These are phyloP conservation scores for Geopemphigus sp. DNA, from an alignment of 1,140 invertebrate genomes.

Conservation along the genomic window DNA sequence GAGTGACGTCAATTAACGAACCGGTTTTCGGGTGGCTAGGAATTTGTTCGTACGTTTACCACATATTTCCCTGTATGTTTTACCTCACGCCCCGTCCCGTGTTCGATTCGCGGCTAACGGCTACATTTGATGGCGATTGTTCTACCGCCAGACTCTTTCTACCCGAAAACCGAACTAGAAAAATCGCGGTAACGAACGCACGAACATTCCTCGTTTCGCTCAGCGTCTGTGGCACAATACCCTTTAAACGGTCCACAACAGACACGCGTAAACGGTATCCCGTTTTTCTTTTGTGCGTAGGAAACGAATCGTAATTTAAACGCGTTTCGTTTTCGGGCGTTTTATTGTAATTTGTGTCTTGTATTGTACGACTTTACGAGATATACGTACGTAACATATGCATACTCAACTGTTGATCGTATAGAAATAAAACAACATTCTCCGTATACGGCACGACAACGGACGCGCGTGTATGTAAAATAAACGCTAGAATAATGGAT, in stretches of 20 bases:
- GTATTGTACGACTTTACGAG: neutral
- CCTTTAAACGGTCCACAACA: neutral
- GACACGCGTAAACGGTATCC: neutral
- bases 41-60: too few species aligned
- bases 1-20: too few species aligned
- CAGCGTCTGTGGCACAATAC: neutral
- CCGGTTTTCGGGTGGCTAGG: too few species aligned
- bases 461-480: neutral
- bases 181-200: too few species aligned
- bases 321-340: neutral
- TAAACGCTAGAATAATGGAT: slow-evolving; percentile 12
- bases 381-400: neutral
- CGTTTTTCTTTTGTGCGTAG: neutral
- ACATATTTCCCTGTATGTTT: too few species aligned
- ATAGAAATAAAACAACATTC: neutral
- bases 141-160: too few species aligned
- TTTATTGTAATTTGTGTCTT: slow-evolving; percentile 4
- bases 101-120: too few species aligned
- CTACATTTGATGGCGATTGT: too few species aligned
- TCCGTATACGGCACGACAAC: too few species aligned
- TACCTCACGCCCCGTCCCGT: too few species aligned
- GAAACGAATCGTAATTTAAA: neutral
- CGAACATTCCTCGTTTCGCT: too few species aligned
- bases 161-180: too few species aligned
- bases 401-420: neutral